Base-by-base conservation (phyloP, 2,113 vertebrate genomes). In the Nematolebias whitei region DNA sequence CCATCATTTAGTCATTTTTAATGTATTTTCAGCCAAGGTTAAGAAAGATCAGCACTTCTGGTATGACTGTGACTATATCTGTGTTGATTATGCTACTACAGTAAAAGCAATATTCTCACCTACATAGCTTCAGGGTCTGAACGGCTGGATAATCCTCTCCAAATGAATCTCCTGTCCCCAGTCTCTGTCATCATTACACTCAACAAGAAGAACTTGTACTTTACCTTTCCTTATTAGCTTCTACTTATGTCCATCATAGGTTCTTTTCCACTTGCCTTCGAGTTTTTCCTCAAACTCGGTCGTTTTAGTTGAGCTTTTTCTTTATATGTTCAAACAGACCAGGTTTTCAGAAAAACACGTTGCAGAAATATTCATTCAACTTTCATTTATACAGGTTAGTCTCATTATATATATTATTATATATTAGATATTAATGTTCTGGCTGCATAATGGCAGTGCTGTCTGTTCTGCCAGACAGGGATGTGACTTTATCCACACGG, bases 381-480 rank as follows among this genome's bases (percentile, higher is more conserved):
- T n/a, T n/a, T n/a, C n/a, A n/a, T n/a, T n/a, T n/a, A n/a, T n/a
- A n/a, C n/a, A n/a, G n/a, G n/a, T n/a, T n/a, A n/a, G n/a, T n/a
- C n/a, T n/a, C n/a, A n/a, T n/a, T n/a, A n/a, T n/a, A n/a, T n/a
- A n/a, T n/a, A n/a, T n/a, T n/a, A n/a, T n/a, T n/a, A n/a, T n/a
- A n/a, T n/a, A n/a, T n/a, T n/a, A n/a, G 64, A 50, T 49, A 32
- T 64, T 71, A 62, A 68, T 83, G 75, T 45, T 74, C 29, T 76
- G 45, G 64, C 49, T 63, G 68, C 63, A 78, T 52, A 83, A 69
- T 77, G 66, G 45, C 35, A 55, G 14, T 50, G 29, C 12, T 1
- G 56, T 18, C 40, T 68, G 63, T 69, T 80, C 40, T 63, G 65
- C 50, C 59, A 67, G 60, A 24, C 51, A 53, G 58, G 39, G 23